Base-by-base conservation (phyloP, 2,113 vertebrate genomes). In the Paradoxurus hermaphroditus region DNA sequence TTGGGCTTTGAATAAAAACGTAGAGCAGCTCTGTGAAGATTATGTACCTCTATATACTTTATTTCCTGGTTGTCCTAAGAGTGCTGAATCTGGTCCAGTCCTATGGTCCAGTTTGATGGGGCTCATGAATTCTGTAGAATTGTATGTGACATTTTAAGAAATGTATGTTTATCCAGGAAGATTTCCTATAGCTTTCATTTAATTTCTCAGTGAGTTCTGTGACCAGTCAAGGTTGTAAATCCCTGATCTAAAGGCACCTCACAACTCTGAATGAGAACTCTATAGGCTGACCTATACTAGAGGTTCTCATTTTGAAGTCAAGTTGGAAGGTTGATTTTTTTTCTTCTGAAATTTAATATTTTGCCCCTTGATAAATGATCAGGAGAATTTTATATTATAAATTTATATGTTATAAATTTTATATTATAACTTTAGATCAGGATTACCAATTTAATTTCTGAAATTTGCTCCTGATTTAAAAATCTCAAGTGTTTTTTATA, bases 391-490 rank as follows among this genome's bases (percentile, higher is more conserved):
- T 87, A 51, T 90, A 29, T 77, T 78, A 13, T 25, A 91, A 49
- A 13, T 96, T 92, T 94, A 51, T n/a, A n/a, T n/a, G n/a, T n/a
- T n/a, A n/a, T n/a, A n/a, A 90, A 19, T 95, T 91, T 94, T 87
- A 51, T 90, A 29, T 77, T 78, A 13, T 25, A 91, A 49, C 16
- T 96, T 92, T 94, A 51, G 91, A 92, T 94, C 63, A 94, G 13
- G 16, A 79, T 84, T 68, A 56, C 56, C 59, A 86, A 1, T 90
- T 72, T 90, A 18, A 31, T 85, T 68, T 56, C 29, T 82, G 36
- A 97, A 87, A 83, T 89, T 86, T 86, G 73, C 21, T 90, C 5
- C 36, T 63, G 10, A 89, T 87, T 87, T 90, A 85, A 95, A 97
- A 97, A 70, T 87, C 9, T 84, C 19, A 39, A 79, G 3, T 1